A percentile compares a stretch with the other conserved stretches of the same genome.
phyloP scores from a whole-genome alignment of 2,888 invertebrate genomes.

The Aplocera efformata region DNA sequence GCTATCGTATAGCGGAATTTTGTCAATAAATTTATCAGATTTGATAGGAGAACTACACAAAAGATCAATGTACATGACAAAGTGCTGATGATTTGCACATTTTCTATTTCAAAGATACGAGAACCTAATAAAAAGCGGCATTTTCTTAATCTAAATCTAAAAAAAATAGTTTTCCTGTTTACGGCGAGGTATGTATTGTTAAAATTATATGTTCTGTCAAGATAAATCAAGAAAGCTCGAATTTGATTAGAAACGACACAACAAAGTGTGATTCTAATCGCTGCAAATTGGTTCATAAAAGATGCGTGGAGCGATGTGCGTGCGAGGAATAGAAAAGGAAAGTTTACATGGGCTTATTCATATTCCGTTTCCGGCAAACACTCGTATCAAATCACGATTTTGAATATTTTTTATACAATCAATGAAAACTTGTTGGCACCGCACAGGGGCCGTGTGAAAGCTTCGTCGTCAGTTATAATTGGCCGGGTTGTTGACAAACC shows the following conservation, averaged over 20 bases:
- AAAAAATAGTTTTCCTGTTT: too few relatives aligned
- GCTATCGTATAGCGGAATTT: conserved; percentile 18
- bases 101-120: conserved; percentile 6
- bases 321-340: conserved; percentile 25
- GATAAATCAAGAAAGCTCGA: background rate
- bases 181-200: background rate
- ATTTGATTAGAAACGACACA: conserved; percentile 1
- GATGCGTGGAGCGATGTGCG: conserved; percentile 25
- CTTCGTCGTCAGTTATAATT: conserved; percentile 41
- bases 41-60: conserved; percentile 24
- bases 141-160: too few relatives aligned
- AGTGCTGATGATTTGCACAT: conserved; percentile 10
- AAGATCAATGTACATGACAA: conserved; percentile 21
- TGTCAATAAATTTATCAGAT: conserved; percentile 29
- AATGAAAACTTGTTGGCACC: conserved; percentile 42
- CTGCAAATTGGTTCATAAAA: conserved; percentile 12
- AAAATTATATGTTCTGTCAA: conserved; percentile 5
- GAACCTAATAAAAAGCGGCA: background rate
- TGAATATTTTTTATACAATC: conserved; percentile 42
- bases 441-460: conserved; percentile 47
- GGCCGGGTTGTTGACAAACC: conserved; percentile 49
- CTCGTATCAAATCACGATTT: conserved; percentile 36
- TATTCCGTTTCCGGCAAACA: conserved; percentile 31
- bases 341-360: conserved; percentile 23
- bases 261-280: background rate